Conservation (phyloP, 2,888 invertebrate genomes). For the Limnephilus rhombicus region DNA sequence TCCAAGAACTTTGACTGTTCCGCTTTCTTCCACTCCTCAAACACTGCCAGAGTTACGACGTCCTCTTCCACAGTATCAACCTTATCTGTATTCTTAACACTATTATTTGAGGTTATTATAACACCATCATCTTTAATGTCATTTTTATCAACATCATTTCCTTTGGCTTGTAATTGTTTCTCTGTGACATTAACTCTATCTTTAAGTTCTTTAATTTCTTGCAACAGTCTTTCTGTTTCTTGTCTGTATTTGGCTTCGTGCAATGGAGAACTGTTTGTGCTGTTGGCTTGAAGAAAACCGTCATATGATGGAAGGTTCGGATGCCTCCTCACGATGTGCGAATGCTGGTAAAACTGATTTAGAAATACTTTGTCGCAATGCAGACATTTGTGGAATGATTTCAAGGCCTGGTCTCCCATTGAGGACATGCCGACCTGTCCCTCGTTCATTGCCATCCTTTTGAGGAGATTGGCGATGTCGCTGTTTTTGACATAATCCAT, state of each 20-base stretch:
- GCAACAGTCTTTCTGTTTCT: conserved; percentile 81
- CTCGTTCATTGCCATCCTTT: conserved; percentile 52
- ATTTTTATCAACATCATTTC: not conserved
- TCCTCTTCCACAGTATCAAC: conserved; percentile 67
- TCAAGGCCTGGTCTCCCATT: conserved; percentile 71
- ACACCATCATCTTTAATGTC: not conserved
- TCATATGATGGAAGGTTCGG: conserved; percentile 68
- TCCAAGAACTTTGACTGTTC: conserved; percentile 77
- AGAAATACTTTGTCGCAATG: conserved; percentile 84
- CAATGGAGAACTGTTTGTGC: conserved; percentile 67
- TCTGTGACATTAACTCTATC: conserved; percentile 81
- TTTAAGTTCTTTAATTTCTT: conserved; percentile 81
- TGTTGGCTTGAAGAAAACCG: conserved; percentile 56
- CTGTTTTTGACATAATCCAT: conserved; percentile 51
- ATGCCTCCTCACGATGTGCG: conserved; percentile 82
- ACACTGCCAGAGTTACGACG: conserved; percentile 72
- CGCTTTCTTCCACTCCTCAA: conserved; percentile 77
- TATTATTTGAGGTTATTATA: not conserved
- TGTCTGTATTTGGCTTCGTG: conserved; percentile 73
- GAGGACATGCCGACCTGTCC: conserved; percentile 22
- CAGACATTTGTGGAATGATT: conserved; percentile 78
- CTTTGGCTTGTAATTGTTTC: conserved; percentile 72
- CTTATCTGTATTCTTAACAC: conserved; percentile 59
- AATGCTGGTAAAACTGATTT: conserved; percentile 80
- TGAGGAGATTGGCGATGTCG: conserved; percentile 59